Evolutionary conservation across 2,888 invertebrate species (phyloP), one percentile per base, ranked within the genome.

Genomic region (Dione vanillae): DNA sequence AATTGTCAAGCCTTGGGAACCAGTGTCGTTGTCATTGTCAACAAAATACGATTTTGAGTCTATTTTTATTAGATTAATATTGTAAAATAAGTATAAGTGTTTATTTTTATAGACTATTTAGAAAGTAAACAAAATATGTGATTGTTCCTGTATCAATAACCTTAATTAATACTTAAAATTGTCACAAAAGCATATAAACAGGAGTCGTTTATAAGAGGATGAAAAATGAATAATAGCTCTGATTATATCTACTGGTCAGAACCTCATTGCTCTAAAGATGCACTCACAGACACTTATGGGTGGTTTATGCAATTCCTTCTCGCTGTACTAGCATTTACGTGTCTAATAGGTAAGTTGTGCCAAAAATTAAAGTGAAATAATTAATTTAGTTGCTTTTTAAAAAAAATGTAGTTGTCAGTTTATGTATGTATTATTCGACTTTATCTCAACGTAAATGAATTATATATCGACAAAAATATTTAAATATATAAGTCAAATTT

Each of bases 301-400:
- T 96, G 96, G 96, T 95, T 96, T 83, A 91, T 96, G 83, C 96
- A 96, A 85, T 95, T 95, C 72, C 86, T 96, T 69, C 83, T 96
- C 75, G 96, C 96, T 20, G 93, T 94, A 74, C 88, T 96, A 78
- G 96, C 96, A 35, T 96, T 96, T 86, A 95, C 95, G 64, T 96
- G 96, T 82, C 87, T 96, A 76, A 95, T 96, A 80, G 95, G 96
- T 96, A 94, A 94, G 94, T 72, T 61, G 51, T 65, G 47, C 19
- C 19, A 41, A 52, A 65, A 51, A 66, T 65, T 59, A 61, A 71
- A 67, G 64, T 65, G 8, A 9, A n/a, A n/a, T 54, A 37, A 37
- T 37, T 54, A 40, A 27, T 45, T 10, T 3, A 16, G 47, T 49
- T 49, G 47, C 47, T n/a, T n/a, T n/a, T n/a, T n/a, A n/a, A n/a